Evolutionary conservation across 2,888 invertebrate genomes (phyloP).

Genomic region (Exephanes ischioxanthus): DNA sequence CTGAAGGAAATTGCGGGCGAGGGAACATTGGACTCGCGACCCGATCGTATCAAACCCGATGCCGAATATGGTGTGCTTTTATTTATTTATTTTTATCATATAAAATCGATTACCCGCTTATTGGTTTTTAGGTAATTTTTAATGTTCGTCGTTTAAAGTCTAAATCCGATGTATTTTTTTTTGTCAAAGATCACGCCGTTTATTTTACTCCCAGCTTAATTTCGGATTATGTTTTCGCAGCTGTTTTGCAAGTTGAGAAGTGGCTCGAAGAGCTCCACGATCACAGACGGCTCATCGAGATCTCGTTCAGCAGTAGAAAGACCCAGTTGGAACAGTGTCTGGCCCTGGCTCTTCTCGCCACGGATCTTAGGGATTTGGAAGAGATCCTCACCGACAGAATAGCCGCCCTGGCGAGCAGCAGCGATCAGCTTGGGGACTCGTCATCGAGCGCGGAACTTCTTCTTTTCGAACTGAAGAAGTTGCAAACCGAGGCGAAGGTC

Average conservation of each 20-base stretch:
- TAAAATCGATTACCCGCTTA: not conserved
- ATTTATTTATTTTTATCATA: not conserved
- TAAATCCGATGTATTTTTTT: not conserved
- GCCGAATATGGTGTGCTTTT: slow-evolving; percentile 82
- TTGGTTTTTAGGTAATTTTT: too few relatives aligned
- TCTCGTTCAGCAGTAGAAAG: slow-evolving; percentile 89
- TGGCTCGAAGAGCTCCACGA: slow-evolving; percentile 92
- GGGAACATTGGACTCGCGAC: slow-evolving; percentile 91
- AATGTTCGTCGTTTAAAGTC: too few relatives aligned
- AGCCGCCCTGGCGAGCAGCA: slow-evolving; percentile 86
- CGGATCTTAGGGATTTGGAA: slow-evolving; percentile 89
- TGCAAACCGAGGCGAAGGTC: slow-evolving; percentile 90
- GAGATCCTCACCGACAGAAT: slow-evolving; percentile 87
- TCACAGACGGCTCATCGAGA: slow-evolving; percentile 90
- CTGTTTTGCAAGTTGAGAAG: slow-evolving; percentile 90
- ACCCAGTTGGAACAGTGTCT: slow-evolving; percentile 92
- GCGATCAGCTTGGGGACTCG: slow-evolving; percentile 90
- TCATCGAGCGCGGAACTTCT: slow-evolving; percentile 89
- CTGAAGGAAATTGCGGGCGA: slow-evolving; percentile 91
- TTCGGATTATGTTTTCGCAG: slow-evolving; percentile 82
- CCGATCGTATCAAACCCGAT: slow-evolving; percentile 87
- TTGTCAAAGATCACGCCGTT: not conserved
- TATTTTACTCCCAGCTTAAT: not conserved
- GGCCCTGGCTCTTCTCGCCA: slow-evolving; percentile 90
- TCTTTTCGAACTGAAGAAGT: slow-evolving; percentile 89